Conservation (phyloP, 2,888 invertebrate species). For the Cordilura impudica region DNA sequence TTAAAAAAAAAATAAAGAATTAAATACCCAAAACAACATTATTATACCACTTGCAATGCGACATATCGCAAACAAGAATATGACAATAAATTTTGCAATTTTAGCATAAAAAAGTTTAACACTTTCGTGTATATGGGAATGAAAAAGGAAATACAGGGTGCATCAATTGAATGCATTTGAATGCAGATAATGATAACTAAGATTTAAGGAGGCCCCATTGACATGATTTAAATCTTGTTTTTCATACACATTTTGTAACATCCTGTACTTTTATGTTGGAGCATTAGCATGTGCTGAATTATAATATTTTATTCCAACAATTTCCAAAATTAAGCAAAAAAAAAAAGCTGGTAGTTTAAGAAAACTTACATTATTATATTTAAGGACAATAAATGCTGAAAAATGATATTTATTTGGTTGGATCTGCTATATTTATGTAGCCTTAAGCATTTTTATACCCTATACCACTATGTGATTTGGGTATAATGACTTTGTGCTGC, state of each 20-base stretch:
- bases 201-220: background rate
- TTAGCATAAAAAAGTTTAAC: conserved; percentile 29
- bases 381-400: no score
- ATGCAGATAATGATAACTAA: background rate
- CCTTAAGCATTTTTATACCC: no score
- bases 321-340: no score
- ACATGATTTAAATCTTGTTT: background rate
- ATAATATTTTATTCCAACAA: no score
- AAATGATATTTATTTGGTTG: no score
- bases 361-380: no score
- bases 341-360: no score
- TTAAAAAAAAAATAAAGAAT: conserved; percentile 18
- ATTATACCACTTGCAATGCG: conserved; percentile 53
- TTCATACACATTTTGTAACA: background rate
- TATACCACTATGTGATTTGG: no score
- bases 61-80: conserved; percentile 49
- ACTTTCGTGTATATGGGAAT: background rate
- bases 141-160: background rate
- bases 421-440: no score
- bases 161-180: background rate
- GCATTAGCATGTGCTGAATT: no score
- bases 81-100: conserved; percentile 40
- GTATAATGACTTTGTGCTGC: no score
- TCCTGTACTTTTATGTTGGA: background rate
- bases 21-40: conserved; percentile 37